Percentiles rank a stretch among this genome's conserved stretches.
Conservation (phyloP, 2,797 vertebrate genomes). For the Hozukius guyotensis region DNA sequence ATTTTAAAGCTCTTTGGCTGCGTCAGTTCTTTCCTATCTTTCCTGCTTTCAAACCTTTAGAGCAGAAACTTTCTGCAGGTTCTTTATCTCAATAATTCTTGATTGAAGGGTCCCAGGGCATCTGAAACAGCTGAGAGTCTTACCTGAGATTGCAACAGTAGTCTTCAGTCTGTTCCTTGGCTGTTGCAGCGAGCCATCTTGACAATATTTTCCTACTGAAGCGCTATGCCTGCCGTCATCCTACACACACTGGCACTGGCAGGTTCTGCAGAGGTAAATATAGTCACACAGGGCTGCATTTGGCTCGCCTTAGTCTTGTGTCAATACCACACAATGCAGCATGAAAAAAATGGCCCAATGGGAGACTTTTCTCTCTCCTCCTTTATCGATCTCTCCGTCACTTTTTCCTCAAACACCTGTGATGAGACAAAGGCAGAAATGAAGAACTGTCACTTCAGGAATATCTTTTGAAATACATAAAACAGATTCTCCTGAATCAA, state of each 20-base stretch:
- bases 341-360: slow-evolving; percentile 2
- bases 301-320: slow-evolving; percentile 46
- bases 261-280: slow-evolving; percentile 63
- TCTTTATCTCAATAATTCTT: background rate
- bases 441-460: background rate
- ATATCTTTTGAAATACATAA: slow-evolving; percentile 1
- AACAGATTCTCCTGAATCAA: background rate
- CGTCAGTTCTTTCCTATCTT: background rate
- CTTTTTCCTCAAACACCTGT: slow-evolving; percentile 2
- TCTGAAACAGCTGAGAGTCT: slow-evolving; percentile 23
- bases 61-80: background rate
- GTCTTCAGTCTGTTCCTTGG: slow-evolving; percentile 25
- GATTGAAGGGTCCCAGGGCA: slow-evolving; percentile 9
- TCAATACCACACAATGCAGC: slow-evolving; percentile 52
- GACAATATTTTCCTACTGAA: slow-evolving; percentile 41
- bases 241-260: slow-evolving; percentile 53
- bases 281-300: slow-evolving; percentile 53
- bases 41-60: background rate
- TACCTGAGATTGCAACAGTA: slow-evolving; percentile 35
- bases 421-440: slow-evolving; percentile 1
- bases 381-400: slow-evolving; percentile 1
- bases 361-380: slow-evolving; percentile 7
- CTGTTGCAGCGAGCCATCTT: slow-evolving; percentile 12
- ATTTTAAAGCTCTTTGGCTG: background rate
- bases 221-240: slow-evolving; percentile 38